Conservation (phyloP, 2,888 invertebrate species). For the Formica aserva region DNA sequence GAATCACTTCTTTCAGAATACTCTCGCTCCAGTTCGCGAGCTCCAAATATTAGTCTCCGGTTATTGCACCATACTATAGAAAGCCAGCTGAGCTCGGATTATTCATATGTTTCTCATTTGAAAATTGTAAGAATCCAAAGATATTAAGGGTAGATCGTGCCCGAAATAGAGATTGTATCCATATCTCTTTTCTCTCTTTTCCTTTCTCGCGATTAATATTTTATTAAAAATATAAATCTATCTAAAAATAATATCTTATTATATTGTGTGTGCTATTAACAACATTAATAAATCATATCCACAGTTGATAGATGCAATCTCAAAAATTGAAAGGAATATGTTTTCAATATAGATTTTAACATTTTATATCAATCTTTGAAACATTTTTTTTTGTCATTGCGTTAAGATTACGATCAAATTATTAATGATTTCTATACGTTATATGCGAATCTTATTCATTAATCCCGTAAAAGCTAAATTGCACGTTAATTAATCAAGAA, state of each 20-base stretch:
- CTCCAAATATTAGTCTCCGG: conserved; percentile 51
- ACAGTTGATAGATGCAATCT: background rate
- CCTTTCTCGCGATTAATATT: background rate
- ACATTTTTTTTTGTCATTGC: background rate
- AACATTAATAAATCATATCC: background rate
- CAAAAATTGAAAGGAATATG: background rate
- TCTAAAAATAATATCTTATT: background rate
- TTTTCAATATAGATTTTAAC: background rate
- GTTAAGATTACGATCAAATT: background rate
- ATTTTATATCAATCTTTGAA: background rate
- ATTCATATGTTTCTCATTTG: conserved; percentile 28
- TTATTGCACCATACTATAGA: conserved; percentile 35
- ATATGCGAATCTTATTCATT: background rate
- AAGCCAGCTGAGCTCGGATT: conserved; percentile 43
- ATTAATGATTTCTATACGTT: background rate
- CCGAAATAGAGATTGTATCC: background rate
- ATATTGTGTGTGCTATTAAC: background rate
- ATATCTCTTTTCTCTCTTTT: background rate
- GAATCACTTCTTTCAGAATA: conserved; percentile 50
- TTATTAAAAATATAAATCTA: background rate
- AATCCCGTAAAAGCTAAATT: conserved; percentile 20
- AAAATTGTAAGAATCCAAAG: conserved; percentile 34
- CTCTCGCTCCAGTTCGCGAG: conserved; percentile 45
- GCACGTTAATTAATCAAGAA: conserved; percentile 16
- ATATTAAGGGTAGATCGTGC: background rate